Base-by-base conservation (phyloP, 1,140 invertebrate genomes). In the Drosophila busckii region DNA sequence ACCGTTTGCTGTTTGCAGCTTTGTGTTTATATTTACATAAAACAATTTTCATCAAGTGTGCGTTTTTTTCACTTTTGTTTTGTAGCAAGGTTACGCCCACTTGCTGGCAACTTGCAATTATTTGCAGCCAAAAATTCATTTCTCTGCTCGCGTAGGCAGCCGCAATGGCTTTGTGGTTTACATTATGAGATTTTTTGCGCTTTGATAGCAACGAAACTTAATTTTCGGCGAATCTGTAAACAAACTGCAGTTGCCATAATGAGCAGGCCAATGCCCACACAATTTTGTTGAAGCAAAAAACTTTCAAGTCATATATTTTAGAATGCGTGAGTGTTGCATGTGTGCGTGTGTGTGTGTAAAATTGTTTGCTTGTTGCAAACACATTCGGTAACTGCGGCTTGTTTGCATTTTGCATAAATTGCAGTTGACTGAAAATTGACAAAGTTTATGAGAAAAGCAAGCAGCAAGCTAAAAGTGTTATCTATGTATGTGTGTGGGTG, bases 1-100 rank as follows among this genome's bases (percentile, higher is more conserved):
- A 8, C 7, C 9, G 3, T 15, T 12, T 32, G 22, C 22, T 46
- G 10, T 25, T 28, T 25, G 45, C 25, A 60, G 63, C 31, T 58
- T 60, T 40, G 69, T 78, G 68, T 73, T 80, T 73, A 56, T 80
- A 80, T 80, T 80, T 80, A 80, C 75, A 80, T 80, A 80, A 80
- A 80, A 80, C 75, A 82, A 80, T 82, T 80, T 80, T 75, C 64
- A 56, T 69, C 53, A 82, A 80, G 68, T 64, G 48, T 62, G 61
- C 6, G 3, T n/a, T n/a, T n/a, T n/a, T n/a, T n/a, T n/a, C n/a
- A n/a, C n/a, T n/a, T n/a, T n/a, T n/a, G 13, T 8, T 8, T 16
- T 7, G 12, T 37, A 23, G 16, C 19, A 6, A 13, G 5, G 25
- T 42, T 52, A 67, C n/a, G n/a, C 60, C 55, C 61, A 49, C 38